Evolutionary conservation across 2,797 vertebrate genomes (phyloP).

Genomic region (Sebastes steindachneri): DNA sequence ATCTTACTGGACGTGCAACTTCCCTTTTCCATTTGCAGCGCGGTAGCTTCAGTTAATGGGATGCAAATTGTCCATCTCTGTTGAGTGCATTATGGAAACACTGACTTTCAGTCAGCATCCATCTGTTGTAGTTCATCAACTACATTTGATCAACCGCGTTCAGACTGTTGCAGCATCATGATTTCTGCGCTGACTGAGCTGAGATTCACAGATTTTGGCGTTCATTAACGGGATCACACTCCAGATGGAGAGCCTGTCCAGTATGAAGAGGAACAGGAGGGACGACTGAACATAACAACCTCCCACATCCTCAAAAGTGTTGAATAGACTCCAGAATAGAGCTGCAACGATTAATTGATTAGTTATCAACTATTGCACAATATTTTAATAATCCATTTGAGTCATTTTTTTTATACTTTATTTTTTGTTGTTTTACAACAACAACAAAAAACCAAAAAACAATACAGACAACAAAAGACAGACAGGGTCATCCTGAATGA

Average conservation of each 20-base stretch:
- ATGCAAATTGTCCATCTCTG: background rate
- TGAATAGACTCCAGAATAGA: background rate
- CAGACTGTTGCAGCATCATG: background rate
- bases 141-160: background rate
- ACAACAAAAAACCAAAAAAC: too few relatives aligned
- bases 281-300: conserved; percentile 14
- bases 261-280: background rate
- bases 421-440: too few relatives aligned
- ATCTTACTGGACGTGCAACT: background rate
- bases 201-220: background rate
- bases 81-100: background rate
- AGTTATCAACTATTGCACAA: too few relatives aligned
- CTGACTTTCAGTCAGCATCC: background rate
- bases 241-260: conserved; percentile 29
- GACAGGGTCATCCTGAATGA: too few relatives aligned
- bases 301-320: background rate
- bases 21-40: background rate
- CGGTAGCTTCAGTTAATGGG: background rate
- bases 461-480: too few relatives aligned
- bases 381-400: too few relatives aligned
- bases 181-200: background rate
- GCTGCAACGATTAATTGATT: too few relatives aligned
- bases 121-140: background rate
- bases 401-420: too few relatives aligned
- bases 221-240: conserved; percentile 15